Evolutionary conservation across 37 sponge, comb jelly and placozoan genomes (phyloP).

Genomic region (Tethya wilhelma): DNA sequence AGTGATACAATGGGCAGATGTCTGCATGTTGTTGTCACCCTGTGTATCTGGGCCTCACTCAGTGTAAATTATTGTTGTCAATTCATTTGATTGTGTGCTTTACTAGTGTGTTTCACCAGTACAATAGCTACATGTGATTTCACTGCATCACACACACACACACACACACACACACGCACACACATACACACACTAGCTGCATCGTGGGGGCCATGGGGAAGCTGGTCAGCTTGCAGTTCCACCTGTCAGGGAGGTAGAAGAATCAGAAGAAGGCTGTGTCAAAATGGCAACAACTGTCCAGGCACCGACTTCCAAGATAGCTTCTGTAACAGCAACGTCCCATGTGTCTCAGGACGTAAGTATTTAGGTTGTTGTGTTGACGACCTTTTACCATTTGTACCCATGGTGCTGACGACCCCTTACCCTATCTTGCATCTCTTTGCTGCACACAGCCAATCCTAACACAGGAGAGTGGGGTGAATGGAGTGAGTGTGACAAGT

Average conservation of each 20-base stretch:
- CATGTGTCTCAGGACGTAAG: constrained; percentile 5
- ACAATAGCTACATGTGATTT: not conserved
- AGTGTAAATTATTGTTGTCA: no score
- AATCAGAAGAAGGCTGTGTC: constrained; percentile 7
- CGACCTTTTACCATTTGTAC: no score
- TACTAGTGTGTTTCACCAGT: not conserved
- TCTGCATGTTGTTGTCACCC: no score
- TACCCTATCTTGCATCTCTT: no score
- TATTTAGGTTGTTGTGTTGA: not conserved
- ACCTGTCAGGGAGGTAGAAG: constrained; percentile 47
- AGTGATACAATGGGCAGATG: no score
- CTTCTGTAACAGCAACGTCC: not conserved
- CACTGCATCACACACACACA: no score
- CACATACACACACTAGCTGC: not conserved
- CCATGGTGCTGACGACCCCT: no score
- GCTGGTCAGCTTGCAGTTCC: constrained; percentile 39
- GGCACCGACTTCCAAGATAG: constrained; percentile 5
- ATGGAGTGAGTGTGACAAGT: constrained; percentile 46
- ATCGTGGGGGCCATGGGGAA: constrained; percentile 31
- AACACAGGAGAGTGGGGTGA: constrained; percentile 45
- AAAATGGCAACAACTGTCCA: not conserved
- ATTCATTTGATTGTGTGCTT: no score
- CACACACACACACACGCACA: no score
- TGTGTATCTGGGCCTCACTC: no score
- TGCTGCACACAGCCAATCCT: constrained; percentile 18